These are phyloP conservation scores for Fratercula arctica DNA, from an alignment of 2,797 vertebrate species.

Conservation along the genomic window DNA sequence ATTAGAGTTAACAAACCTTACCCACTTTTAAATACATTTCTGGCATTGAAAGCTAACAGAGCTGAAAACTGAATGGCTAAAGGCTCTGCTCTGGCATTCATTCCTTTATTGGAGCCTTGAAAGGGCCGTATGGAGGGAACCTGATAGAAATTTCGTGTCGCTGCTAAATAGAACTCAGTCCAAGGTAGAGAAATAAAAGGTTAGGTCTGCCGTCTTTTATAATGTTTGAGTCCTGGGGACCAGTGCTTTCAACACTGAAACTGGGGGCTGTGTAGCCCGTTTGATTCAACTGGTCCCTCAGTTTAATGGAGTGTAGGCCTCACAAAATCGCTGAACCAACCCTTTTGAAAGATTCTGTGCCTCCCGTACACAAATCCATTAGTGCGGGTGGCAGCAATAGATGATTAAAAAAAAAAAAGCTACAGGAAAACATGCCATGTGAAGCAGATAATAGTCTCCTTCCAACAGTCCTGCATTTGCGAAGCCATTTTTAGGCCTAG, in stretches of 20 bases:
- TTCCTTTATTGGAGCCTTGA: slow-evolving; percentile 75
- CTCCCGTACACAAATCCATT: slow-evolving; percentile 55
- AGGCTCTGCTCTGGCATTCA: slow-evolving; percentile 73
- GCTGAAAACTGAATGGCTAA: slow-evolving; percentile 80
- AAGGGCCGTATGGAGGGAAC: slow-evolving; percentile 71
- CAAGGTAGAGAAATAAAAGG: slow-evolving; percentile 76
- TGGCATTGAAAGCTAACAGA: slow-evolving; percentile 79
- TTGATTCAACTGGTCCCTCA: slow-evolving; percentile 58
- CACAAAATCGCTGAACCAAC: slow-evolving; percentile 49
- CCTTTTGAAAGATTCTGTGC: slow-evolving; percentile 45
- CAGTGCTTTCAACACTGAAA: slow-evolving; percentile 68
- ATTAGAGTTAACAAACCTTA: slow-evolving; percentile 79
- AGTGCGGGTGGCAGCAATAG: background rate
- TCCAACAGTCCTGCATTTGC: background rate
- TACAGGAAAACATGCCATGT: background rate
- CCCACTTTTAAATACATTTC: slow-evolving; percentile 78
- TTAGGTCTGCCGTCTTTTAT: slow-evolving; percentile 55
- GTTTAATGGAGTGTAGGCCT: slow-evolving; percentile 64
- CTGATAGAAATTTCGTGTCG: slow-evolving; percentile 72
- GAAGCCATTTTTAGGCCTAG: background rate
- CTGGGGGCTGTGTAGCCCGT: slow-evolving; percentile 24
- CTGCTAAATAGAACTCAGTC: slow-evolving; percentile 68
- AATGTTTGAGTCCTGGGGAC: slow-evolving; percentile 51
- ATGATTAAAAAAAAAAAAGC: background rate
- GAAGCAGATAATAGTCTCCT: background rate